Percentiles rank a stretch among this genome's conserved stretches.
Conservation (phyloP, 2,888 invertebrate genomes). For the Megamerina dolium region DNA sequence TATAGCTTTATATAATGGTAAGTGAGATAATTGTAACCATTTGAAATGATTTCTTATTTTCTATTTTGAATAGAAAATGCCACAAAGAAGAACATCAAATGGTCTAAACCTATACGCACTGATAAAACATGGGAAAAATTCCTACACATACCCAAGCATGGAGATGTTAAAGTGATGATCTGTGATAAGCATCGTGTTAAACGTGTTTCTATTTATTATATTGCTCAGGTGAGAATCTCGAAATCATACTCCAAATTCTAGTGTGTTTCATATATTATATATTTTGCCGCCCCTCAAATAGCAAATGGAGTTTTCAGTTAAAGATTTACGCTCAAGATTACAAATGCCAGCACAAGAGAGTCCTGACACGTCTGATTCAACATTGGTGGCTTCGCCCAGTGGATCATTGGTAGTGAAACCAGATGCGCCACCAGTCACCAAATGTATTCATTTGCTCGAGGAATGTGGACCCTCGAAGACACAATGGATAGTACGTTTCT, state of each 20-base stretch:
- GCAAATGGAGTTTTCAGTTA: constrained; percentile 46
- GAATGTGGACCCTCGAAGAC: constrained; percentile 21
- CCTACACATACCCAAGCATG: constrained; percentile 55
- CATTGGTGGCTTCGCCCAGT: neutral
- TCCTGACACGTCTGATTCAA: constrained; percentile 6
- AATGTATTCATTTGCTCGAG: constrained; percentile 35
- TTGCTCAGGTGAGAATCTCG: constrained; percentile 31
- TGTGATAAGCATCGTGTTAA: constrained; percentile 45
- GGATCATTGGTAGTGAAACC: constrained; percentile 4
- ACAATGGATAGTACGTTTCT: constrained; percentile 29
- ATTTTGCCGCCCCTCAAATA: constrained; percentile 24
- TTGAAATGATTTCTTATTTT: neutral
- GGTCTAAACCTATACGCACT: constrained; percentile 53
- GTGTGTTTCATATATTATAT: neutral
- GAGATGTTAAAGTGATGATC: constrained; percentile 52
- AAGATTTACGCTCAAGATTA: constrained; percentile 45
- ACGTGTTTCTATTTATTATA: constrained; percentile 42
- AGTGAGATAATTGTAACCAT: constrained; percentile 12
- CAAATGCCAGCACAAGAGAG: too few species aligned
- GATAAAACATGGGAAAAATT: constrained; percentile 54
- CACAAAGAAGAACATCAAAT: constrained; percentile 39
- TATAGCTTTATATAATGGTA: constrained; percentile 45
- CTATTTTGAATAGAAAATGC: constrained; percentile 19
- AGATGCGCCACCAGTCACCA: constrained; percentile 11
- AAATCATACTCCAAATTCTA: neutral